A percentile compares a stretch with the other conserved stretches of the same genome.
Conservation (phyloP, 2,797 vertebrate species). For the Glyptemys insculpta region DNA sequence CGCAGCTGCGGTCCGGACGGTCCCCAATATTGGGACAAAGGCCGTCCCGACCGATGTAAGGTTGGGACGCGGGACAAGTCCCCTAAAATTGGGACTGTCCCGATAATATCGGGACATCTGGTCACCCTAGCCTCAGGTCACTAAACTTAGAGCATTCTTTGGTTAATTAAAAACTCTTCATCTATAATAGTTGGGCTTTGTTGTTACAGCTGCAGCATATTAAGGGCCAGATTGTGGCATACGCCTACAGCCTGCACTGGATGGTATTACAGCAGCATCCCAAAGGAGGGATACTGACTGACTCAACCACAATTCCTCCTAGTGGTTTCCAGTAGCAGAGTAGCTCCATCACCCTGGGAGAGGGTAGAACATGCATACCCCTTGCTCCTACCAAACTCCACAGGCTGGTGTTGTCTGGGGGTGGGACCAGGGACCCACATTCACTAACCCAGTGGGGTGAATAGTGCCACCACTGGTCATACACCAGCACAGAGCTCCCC, state of each 20-base stretch:
- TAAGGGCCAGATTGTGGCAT: background rate
- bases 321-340: background rate
- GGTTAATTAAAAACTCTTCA: background rate
- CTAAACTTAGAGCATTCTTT: background rate
- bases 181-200: background rate
- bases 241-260: background rate
- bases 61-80: too few species aligned
- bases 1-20: too few species aligned
- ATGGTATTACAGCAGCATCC: background rate
- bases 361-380: background rate
- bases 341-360: background rate
- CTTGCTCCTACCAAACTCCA: background rate
- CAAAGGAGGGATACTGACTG: background rate
- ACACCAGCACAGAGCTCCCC: background rate
- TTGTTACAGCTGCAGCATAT: background rate
- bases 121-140: background rate
- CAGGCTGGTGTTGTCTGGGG: background rate
- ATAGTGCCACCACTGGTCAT: rapidly evolving
- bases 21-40: too few species aligned
- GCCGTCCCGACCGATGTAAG: too few species aligned
- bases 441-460: background rate
- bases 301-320: background rate
- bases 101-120: too few species aligned
- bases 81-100: too few species aligned
- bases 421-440: background rate